Evolutionary conservation across 2,113 vertebrate genomes (phyloP), one percentile per base, ranked within the genome.

Genomic region (Petaurus breviceps): DNA sequence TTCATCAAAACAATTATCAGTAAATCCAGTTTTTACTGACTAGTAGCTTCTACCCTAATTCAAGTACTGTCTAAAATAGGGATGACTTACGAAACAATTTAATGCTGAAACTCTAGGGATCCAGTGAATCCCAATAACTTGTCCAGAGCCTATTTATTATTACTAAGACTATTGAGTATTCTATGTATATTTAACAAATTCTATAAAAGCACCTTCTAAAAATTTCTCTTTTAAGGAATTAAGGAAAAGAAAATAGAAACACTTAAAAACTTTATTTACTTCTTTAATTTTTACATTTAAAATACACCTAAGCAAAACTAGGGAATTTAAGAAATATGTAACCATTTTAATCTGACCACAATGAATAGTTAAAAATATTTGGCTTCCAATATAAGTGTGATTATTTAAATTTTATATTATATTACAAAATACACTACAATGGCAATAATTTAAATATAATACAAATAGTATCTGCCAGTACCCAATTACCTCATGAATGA

Each of bases 121-220:
- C 6, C 46, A 92, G 52, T 25, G 37, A n/a, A 23, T 24, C 2
- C 9, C 89, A 49, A 77, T 4, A 90, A 89, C 47, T 94, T 93
- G 61, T 92, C 53, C n/a, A 57, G 49, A 24, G n/a, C 14, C 50
- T 12, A 94, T 94, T 51, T 84, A 43, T 93, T 91, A 96, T 23
- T 93, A 52, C 77, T 53, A 25, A 95, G 95, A 89, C 93, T 8
- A 89, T 50, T 46, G 93, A n/a, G 54, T 43, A 95, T 53, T 89
- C 94, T 89, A 23, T 24, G 31, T 95, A 90, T 93, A 92, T 14
- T 90, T 91, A 94, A 61, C 2, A 93, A 94, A 95, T 24, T 8
- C 51, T 11, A n/a, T 90, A 92, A 61, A 89, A 5, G 43, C 0
- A 68, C 8, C 8, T 94, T 95, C 91, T 94, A 23, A 96, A 95